Conservation (phyloP, 1,140 invertebrate species). For the Diabrotica undecimpunctata region DNA sequence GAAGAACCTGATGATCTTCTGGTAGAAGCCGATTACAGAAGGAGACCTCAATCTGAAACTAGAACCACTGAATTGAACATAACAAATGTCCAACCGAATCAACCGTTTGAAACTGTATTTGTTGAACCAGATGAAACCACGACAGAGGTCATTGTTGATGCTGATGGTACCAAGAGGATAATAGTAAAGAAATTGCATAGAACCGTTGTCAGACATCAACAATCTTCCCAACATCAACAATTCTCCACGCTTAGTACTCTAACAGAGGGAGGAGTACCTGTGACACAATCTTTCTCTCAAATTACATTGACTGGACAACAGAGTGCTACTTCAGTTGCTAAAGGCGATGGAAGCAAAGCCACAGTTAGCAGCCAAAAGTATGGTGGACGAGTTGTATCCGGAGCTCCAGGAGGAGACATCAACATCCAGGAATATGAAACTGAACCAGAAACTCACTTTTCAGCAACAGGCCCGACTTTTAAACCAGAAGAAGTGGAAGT, state of each 20-base stretch:
- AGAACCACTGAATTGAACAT: slow-evolving; percentile 60
- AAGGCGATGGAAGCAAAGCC: slow-evolving; percentile 60
- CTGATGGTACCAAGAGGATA: slow-evolving; percentile 76
- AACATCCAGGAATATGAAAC: slow-evolving; percentile 63
- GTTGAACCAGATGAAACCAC: slow-evolving; percentile 73
- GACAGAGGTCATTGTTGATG: slow-evolving; percentile 73
- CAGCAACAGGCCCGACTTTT: slow-evolving; percentile 51
- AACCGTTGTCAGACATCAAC: slow-evolving; percentile 55
- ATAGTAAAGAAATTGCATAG: slow-evolving; percentile 67
- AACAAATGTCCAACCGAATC: slow-evolving; percentile 59
- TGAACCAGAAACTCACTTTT: slow-evolving; percentile 53
- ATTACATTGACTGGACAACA: slow-evolving; percentile 61
- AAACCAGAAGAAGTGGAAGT: slow-evolving; percentile 55
- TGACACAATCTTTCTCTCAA: slow-evolving; percentile 61
- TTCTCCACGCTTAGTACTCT: slow-evolving; percentile 38
- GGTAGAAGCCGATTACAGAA: slow-evolving; percentile 71
- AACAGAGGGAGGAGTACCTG: slow-evolving; percentile 49
- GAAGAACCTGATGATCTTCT: slow-evolving; percentile 58
- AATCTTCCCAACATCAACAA: slow-evolving; percentile 52
- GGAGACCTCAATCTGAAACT: slow-evolving; percentile 47
- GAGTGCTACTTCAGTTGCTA: slow-evolving; percentile 57
- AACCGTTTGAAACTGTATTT: slow-evolving; percentile 73
- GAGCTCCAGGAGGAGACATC: slow-evolving; percentile 57
- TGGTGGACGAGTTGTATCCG: slow-evolving; percentile 59
- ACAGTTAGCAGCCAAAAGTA: slow-evolving; percentile 59